These are phyloP conservation scores for Thymelicus acteon DNA, from an alignment of 2,888 invertebrate species.

Conservation along the genomic window DNA sequence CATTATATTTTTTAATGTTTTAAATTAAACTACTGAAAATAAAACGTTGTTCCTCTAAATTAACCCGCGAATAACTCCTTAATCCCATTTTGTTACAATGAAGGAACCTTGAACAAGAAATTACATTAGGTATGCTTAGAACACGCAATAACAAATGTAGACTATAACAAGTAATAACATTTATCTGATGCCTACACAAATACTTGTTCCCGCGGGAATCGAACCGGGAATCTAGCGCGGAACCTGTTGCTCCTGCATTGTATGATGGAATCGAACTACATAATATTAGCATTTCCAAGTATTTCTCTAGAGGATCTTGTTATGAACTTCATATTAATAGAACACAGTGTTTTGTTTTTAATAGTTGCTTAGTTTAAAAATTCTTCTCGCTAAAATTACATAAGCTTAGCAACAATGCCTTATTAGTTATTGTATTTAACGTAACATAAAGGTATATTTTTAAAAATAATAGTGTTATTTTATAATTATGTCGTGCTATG, in stretches of 20 bases:
- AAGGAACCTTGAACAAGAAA: background rate
- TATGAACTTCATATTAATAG: constrained; percentile 10
- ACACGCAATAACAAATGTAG: constrained; percentile 31
- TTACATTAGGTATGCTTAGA: constrained; percentile 13
- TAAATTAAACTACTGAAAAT: too few relatives aligned
- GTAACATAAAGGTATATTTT: too few relatives aligned
- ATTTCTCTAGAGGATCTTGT: constrained; percentile 27
- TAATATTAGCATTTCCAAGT: constrained; percentile 29
- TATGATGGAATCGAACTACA: constrained; percentile 33
- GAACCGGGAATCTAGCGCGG: constrained; percentile 27
- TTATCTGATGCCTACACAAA: constrained; percentile 36
- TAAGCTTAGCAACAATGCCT: too few relatives aligned
- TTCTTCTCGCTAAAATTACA: too few relatives aligned
- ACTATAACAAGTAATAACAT: constrained; percentile 37
- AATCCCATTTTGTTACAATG: background rate
- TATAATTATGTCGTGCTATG: too few relatives aligned
- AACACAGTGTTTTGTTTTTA: too few relatives aligned
- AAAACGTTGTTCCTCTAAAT: too few relatives aligned
- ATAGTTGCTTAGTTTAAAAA: too few relatives aligned
- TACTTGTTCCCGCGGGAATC: constrained; percentile 33
- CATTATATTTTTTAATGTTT: too few relatives aligned
- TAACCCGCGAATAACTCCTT: too few relatives aligned
- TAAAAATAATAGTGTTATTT: too few relatives aligned
- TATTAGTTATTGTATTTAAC: too few relatives aligned
- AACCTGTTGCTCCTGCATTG: constrained; percentile 37